Conservation (phyloP, 2,888 invertebrate genomes). For the Alloscopus bannaensis region DNA sequence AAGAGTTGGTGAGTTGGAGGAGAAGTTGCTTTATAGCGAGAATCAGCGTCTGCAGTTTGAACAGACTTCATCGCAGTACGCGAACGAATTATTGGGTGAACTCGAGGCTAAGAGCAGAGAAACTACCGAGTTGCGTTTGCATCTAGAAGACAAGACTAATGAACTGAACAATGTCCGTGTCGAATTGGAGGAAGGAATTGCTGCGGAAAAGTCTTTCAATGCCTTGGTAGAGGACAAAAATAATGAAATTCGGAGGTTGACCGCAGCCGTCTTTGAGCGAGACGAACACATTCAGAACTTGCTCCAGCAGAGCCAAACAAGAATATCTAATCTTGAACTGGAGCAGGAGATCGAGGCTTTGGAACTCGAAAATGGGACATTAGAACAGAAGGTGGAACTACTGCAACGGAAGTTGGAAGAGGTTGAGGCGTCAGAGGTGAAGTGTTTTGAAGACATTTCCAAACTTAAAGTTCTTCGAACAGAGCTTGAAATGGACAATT, state of each 20-base stretch:
- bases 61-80: not conserved
- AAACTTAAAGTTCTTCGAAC: slow-evolving; percentile 59
- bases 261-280: not conserved
- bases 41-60: no score
- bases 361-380: no score
- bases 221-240: slow-evolving; percentile 75
- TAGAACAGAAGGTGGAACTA: slow-evolving; percentile 70
- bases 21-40: no score
- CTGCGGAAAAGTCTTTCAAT: slow-evolving; percentile 40
- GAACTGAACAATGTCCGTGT: no score
- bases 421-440: slow-evolving; percentile 72
- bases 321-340: not conserved
- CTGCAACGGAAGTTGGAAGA: slow-evolving; percentile 71
- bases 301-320: not conserved
- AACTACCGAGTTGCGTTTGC: slow-evolving; percentile 43
- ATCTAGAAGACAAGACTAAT: no score
- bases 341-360: no score
- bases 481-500: slow-evolving; percentile 70
- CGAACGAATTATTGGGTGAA: slow-evolving; percentile 8
- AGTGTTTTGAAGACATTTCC: slow-evolving; percentile 67
- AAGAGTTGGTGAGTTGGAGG: no score
- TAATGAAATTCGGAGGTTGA: slow-evolving; percentile 76
- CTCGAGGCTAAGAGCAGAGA: slow-evolving; percentile 42
- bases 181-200: slow-evolving; percentile 51
- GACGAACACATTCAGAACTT: slow-evolving; percentile 11